phyloP scores from a whole-genome alignment of 2,113 vertebrate species.

The Elanus axillaris region DNA sequence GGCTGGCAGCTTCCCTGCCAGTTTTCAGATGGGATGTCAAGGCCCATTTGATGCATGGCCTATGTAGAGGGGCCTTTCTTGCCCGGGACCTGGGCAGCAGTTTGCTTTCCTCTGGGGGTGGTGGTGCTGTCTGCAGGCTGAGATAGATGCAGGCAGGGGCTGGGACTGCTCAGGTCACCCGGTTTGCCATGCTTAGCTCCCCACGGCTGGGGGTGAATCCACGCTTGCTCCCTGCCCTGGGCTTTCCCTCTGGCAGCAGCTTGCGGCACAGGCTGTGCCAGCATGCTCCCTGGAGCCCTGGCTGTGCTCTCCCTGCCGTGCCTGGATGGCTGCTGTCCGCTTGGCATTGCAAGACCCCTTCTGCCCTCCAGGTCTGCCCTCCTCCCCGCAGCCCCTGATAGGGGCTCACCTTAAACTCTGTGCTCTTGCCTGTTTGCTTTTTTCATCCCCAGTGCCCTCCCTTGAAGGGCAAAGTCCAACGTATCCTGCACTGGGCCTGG shows the following conservation, averaged over 20 bases:
- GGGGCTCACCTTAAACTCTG: background rate
- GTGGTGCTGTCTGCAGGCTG: background rate
- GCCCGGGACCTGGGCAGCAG: background rate
- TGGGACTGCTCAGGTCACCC: background rate
- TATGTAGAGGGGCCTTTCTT: background rate
- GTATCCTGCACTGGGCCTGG: conserved; percentile 97
- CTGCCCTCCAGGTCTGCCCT: background rate
- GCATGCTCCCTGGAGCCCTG: accelerated
- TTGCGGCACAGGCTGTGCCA: background rate
- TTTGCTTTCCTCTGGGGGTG: background rate
- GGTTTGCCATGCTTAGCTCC: background rate
- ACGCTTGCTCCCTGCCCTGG: background rate
- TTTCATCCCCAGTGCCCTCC: conserved; percentile 84
- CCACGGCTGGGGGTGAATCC: accelerated
- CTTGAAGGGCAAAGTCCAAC: conserved; percentile 96
- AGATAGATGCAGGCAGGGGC: background rate
- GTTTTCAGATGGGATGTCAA: background rate
- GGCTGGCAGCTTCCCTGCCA: background rate
- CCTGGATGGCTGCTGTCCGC: accelerated
- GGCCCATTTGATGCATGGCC: background rate
- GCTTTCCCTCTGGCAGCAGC: background rate
- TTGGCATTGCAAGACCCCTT: background rate
- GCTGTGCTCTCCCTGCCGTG: accelerated
- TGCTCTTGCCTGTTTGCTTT: background rate
- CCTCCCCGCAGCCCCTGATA: accelerated